Evolutionary conservation across 1,140 invertebrate genomes (phyloP).

Genomic region (Danaus plexippus): DNA sequence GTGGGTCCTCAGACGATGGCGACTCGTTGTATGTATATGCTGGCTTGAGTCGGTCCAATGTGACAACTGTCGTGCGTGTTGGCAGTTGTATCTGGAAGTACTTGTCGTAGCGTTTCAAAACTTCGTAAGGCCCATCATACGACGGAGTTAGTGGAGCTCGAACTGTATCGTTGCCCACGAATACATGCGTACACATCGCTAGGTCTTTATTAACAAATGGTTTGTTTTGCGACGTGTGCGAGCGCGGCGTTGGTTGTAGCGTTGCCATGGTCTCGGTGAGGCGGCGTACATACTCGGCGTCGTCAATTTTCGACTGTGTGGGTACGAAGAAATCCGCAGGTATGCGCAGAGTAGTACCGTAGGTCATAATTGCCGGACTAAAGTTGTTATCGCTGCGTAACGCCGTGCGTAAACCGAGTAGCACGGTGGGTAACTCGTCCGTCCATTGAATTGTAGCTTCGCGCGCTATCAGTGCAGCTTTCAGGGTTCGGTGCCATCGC

Average conservation of each 20-base stretch:
- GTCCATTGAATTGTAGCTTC: constrained; percentile 10
- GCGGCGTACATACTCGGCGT: constrained; percentile 11
- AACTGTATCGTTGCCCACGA: constrained; percentile 20
- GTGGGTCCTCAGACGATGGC: too few relatives aligned
- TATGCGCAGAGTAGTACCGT: constrained; percentile 10
- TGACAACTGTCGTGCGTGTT: constrained; percentile 11
- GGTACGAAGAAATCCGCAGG: constrained; percentile 16
- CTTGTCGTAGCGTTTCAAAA: constrained; percentile 22
- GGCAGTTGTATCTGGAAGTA: constrained; percentile 17
- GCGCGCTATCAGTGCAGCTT: constrained; percentile 14
- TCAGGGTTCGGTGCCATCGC: constrained; percentile 13
- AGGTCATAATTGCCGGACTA: constrained; percentile 12
- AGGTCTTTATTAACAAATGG: constrained; percentile 22
- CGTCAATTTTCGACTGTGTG: constrained; percentile 9
- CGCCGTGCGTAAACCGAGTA: constrained; percentile 14
- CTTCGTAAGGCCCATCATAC: constrained; percentile 22
- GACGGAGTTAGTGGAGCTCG: constrained; percentile 17
- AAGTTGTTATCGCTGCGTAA: constrained; percentile 13
- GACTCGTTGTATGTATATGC: too few relatives aligned
- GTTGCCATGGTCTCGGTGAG: constrained; percentile 11
- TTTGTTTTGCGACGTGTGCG: constrained; percentile 3
- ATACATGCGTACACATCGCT: constrained; percentile 16
- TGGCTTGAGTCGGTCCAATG: constrained; percentile 21
- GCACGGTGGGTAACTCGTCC: constrained; percentile 10
- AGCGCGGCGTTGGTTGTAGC: constrained; percentile 5